Percentiles rank a stretch among this genome's conserved stretches.
Conservation (phyloP, 1,140 invertebrate genomes). For the Gonioctena quinquepunctata region DNA sequence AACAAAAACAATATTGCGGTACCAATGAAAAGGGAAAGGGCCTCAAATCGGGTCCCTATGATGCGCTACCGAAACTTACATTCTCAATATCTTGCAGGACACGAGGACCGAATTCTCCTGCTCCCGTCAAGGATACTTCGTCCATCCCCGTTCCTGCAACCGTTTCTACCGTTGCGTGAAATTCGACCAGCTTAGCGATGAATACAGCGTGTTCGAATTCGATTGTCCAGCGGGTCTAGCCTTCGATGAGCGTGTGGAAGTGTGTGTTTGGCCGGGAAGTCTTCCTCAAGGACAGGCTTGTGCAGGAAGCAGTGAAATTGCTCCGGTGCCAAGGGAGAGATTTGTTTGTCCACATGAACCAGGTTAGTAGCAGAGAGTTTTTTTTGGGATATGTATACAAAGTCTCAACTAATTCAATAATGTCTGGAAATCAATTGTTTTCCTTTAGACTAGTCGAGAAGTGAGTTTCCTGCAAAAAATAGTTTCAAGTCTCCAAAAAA, state of each 20-base stretch:
- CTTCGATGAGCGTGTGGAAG: constrained; percentile 77
- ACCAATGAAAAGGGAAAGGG: too few relatives aligned
- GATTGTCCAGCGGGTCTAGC: constrained; percentile 78
- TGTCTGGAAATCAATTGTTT: too few relatives aligned
- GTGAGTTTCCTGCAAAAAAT: too few relatives aligned
- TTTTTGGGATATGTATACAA: too few relatives aligned
- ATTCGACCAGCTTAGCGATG: constrained; percentile 73
- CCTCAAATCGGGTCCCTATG: too few relatives aligned
- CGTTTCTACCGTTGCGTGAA: constrained; percentile 84
- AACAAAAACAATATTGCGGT: too few relatives aligned
- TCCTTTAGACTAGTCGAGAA: too few relatives aligned
- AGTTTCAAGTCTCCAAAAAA: too few relatives aligned
- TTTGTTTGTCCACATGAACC: constrained; percentile 66
- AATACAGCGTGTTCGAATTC: constrained; percentile 81
- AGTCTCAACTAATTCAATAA: too few relatives aligned
- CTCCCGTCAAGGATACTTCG: constrained; percentile 77
- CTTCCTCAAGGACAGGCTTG: constrained; percentile 72
- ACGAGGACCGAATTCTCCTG: constrained; percentile 76
- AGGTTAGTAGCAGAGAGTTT: too few relatives aligned
- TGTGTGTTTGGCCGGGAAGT: constrained; percentile 82
- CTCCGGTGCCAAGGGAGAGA: constrained; percentile 67
- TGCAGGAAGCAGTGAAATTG: constrained; percentile 74
- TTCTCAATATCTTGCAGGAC: too few relatives aligned
- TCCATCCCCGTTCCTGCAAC: constrained; percentile 77
- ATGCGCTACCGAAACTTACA: too few relatives aligned